Evolutionary conservation across 2,888 invertebrate species (phyloP).

Genomic region (Ichneumon xanthorius): DNA sequence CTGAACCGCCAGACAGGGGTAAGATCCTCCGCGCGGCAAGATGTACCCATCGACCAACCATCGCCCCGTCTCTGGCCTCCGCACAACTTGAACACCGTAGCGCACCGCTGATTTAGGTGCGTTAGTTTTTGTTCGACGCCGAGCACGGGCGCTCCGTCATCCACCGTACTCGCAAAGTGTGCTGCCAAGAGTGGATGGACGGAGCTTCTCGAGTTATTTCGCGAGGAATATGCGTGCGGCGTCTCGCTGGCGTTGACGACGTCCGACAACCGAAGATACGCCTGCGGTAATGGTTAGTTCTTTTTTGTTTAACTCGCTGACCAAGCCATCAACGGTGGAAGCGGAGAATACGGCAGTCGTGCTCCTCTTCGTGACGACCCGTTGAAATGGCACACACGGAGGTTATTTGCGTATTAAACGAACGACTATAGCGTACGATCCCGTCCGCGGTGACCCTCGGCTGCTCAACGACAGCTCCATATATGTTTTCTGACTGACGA

Average conservation of each 20-base stretch:
- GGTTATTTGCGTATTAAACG: conserved; percentile 45
- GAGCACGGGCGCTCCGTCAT: neutral
- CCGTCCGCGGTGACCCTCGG: conserved; percentile 8
- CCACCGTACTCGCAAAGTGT: neutral
- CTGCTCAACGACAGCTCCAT: conserved; percentile 14
- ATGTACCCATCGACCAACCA: conserved; percentile 30
- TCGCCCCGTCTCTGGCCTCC: neutral
- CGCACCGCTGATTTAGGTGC: conserved; percentile 54
- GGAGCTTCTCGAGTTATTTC: neutral
- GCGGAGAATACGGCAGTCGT: neutral
- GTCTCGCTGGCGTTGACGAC: neutral
- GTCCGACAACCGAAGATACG: neutral
- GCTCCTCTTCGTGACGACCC: conserved; percentile 6
- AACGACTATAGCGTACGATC: conserved; percentile 20
- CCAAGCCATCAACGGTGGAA: neutral
- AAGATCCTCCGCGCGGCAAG: conserved; percentile 50
- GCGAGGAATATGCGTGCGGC: neutral
- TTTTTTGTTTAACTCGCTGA: neutral
- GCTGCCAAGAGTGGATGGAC: neutral
- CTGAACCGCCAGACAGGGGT: conserved; percentile 53
- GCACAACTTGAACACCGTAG: neutral
- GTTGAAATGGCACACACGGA: conserved; percentile 32
- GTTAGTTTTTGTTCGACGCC: conserved; percentile 40
- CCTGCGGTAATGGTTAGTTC: neutral
- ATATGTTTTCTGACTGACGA: conserved; percentile 47